Base-by-base conservation (phyloP, 2,888 invertebrate genomes). In the Oscheius sp. region DNA sequence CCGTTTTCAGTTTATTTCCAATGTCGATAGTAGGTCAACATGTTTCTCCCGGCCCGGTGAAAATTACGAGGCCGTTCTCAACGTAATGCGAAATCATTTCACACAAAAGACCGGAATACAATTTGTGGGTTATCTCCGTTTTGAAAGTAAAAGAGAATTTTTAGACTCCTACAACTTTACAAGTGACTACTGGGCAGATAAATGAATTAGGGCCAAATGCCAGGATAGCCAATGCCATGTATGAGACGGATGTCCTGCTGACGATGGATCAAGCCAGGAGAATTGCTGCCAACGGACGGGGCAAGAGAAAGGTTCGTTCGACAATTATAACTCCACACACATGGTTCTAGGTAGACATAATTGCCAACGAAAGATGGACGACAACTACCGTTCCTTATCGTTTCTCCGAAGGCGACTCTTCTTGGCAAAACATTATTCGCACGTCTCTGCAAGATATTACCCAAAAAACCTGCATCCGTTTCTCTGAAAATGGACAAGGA, bases 401-500 rank as follows among this genome's bases (percentile, higher is more conserved):
- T 13, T 83, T 81, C 55, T 45, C 72, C 12, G 81, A 79, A 12
- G 76, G 74, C 12, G 83, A 81, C 74, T 79, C 63, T 7, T 70
- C 53, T n/a, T 83, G 83, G 83, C 80, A 81, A 56, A 61, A 56
- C 13, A 75, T 72, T 56, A 83, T 87, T 25, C 77, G 80, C 27
- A 72, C 78, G 35, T 84, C 84, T 1, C 61, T 87, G 9, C 43
- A 74, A 13, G 64, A 81, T 29, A 86, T 84, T 80, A 77, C 84
- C 56, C 53, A 75, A 23, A 76, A 84, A 41, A 87, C 83, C 7
- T 87, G 87, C 52, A 76, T 87, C 16, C 74, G 86, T 16, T 87
- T 87, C 71, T 46, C 43, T 1, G 69, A 78, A 16, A 82, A 81
- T 49, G 76, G 77, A 18, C 69, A 53, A 12, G 75, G 73, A 6